A percentile compares a stretch with the other conserved stretches of the same genome.
phyloP scores from a whole-genome alignment of 2,113 vertebrate species.

The Gallinago paraguaiae region DNA sequence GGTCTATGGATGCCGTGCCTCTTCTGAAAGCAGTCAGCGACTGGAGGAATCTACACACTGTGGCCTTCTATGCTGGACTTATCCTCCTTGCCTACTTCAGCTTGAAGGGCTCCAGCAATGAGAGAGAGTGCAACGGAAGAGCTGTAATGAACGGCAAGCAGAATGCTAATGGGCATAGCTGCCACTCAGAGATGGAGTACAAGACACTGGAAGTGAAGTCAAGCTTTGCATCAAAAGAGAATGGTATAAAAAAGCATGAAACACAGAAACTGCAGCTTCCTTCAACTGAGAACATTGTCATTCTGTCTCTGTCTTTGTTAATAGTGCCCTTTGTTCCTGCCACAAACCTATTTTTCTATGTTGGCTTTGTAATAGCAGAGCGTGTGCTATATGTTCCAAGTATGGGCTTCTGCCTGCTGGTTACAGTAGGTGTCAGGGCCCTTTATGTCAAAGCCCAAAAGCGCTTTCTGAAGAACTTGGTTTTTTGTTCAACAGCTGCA shows the following conservation, averaged over 20 bases:
- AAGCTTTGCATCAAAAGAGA: slow-evolving; percentile 79
- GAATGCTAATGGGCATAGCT: slow-evolving; percentile 90
- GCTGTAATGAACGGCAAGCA: slow-evolving; percentile 87
- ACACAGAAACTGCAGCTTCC: slow-evolving; percentile 83
- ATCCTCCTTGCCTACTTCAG: slow-evolving; percentile 83
- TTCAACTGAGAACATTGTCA: slow-evolving; percentile 89
- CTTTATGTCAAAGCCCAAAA: slow-evolving; percentile 86
- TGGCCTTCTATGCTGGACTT: slow-evolving; percentile 86
- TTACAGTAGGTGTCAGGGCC: slow-evolving; percentile 89
- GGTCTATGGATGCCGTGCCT: slow-evolving; percentile 98
- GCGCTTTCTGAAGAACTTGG: slow-evolving; percentile 82
- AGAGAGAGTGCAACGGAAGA: slow-evolving; percentile 85
- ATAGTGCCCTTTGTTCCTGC: slow-evolving; percentile 94
- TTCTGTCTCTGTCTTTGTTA: slow-evolving; percentile 91
- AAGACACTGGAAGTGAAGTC: slow-evolving; percentile 75
- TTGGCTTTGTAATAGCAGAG: slow-evolving; percentile 98
- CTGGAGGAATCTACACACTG: slow-evolving; percentile 90
- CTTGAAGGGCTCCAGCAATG: slow-evolving; percentile 74
- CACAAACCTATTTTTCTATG: slow-evolving; percentile 98
- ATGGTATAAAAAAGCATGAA: slow-evolving; percentile 83
- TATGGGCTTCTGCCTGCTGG: slow-evolving; percentile 98
- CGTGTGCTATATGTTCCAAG: slow-evolving; percentile 98
- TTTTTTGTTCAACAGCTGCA: slow-evolving; percentile 85
- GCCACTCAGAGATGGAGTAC: slow-evolving; percentile 82
- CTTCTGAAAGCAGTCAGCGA: slow-evolving; percentile 86